Conservation (phyloP, 2,113 vertebrate species). For the Lepidothrix coronata region DNA sequence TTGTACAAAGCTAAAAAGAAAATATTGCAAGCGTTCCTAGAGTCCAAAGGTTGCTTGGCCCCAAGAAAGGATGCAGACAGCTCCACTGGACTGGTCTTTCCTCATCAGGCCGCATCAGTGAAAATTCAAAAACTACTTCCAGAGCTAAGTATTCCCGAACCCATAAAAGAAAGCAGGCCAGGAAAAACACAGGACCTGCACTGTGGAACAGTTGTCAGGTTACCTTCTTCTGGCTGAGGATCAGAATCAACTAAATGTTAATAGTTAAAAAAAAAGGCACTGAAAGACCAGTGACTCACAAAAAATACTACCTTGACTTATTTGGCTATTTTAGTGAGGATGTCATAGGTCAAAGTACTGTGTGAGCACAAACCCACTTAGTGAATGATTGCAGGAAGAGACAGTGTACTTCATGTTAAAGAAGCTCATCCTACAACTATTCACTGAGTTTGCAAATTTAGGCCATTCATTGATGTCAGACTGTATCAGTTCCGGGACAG, state of each 20-base stretch:
- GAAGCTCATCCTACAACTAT: not conserved
- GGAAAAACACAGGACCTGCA: not conserved
- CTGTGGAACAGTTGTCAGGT: not conserved
- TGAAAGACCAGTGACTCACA: slow-evolving; percentile 7
- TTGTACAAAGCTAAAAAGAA: slow-evolving; percentile 52
- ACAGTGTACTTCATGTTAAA: not conserved
- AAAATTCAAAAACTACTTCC: slow-evolving; percentile 32
- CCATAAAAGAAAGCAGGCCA: not conserved
- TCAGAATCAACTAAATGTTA: not conserved
- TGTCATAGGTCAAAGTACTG: slow-evolving; percentile 61
- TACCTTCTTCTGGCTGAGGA: not conserved
- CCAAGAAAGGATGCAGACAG: slow-evolving; percentile 25
- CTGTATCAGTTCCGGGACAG: not conserved
- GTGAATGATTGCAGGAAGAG: slow-evolving; percentile 51
- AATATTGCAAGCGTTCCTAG: slow-evolving; percentile 44
- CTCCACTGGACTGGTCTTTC: slow-evolving; percentile 11
- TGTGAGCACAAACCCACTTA: slow-evolving; percentile 1
- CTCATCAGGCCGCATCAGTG: not conserved
- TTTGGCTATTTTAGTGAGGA: slow-evolving; percentile 30
- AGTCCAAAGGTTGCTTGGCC: slow-evolving; percentile 40
- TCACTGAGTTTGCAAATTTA: not conserved
- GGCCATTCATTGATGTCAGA: not conserved
- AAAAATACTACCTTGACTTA: slow-evolving; percentile 10
- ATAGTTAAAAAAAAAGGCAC: not conserved
- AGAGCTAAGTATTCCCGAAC: not conserved